phyloP scores from a whole-genome alignment of 2,888 invertebrate species.

The Eupithecia centaureata region DNA sequence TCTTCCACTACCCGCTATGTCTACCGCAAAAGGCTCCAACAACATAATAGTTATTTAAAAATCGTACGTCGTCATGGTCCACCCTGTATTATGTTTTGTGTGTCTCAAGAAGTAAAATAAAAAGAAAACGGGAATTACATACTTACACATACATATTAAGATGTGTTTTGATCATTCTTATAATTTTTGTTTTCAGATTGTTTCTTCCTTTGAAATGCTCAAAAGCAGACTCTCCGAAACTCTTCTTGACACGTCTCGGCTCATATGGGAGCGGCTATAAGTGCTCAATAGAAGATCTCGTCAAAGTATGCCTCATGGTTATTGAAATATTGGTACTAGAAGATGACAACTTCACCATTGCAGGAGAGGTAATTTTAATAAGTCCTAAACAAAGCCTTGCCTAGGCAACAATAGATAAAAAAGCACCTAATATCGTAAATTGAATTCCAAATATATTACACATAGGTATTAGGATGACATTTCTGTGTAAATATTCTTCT shows the following conservation, averaged over 20 bases:
- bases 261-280: conserved; percentile 16
- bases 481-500: no score
- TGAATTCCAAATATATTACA: no score
- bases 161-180: not conserved
- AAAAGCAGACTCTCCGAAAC: conserved; percentile 34
- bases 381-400: not conserved
- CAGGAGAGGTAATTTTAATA: conserved; percentile 60
- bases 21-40: no score
- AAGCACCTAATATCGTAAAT: no score
- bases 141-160: no score
- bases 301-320: conserved; percentile 62
- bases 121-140: no score
- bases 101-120: no score
- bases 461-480: no score
- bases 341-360: conserved; percentile 76
- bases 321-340: conserved; percentile 77
- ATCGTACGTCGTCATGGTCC: no score
- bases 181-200: conserved; percentile 30
- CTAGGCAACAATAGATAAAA: not conserved
- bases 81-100: no score
- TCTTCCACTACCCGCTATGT: no score
- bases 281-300: conserved; percentile 22
- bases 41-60: no score
- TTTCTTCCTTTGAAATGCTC: conserved; percentile 37
- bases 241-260: conserved; percentile 26